A percentile compares a stretch with the other conserved stretches of the same genome.
Evolutionary conservation across 2,113 vertebrate species (phyloP).

Genomic region (Gambusia affinis): DNA sequence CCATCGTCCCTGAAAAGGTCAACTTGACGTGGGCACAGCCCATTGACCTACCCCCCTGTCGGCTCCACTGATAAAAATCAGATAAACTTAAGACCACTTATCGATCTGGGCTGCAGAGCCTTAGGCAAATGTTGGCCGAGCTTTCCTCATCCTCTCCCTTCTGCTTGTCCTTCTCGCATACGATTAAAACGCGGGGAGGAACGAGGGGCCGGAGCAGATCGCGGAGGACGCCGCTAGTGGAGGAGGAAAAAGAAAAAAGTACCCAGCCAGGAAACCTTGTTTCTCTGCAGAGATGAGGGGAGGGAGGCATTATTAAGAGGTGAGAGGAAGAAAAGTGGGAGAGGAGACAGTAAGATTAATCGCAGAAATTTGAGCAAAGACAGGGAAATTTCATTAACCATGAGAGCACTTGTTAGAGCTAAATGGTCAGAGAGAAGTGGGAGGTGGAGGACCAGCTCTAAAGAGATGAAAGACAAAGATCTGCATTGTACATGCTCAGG

Average conservation of each 20-base stretch:
- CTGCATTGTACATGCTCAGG: constrained; percentile 7
- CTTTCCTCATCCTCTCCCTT: constrained; percentile 43
- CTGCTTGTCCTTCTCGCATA: constrained; percentile 60
- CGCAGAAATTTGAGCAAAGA: constrained; percentile 74
- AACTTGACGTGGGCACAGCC: constrained; percentile 99
- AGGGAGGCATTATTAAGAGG: constrained; percentile 60
- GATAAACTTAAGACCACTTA: constrained; percentile 98
- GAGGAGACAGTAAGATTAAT: constrained; percentile 73
- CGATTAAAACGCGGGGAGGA: constrained; percentile 64
- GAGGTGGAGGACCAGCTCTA: constrained; percentile 30
- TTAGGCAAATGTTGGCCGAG: constrained; percentile 80
- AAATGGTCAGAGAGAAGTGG: constrained; percentile 69
- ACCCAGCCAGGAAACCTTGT: constrained; percentile 26
- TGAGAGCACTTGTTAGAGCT: constrained; percentile 76
- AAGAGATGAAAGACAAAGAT: constrained; percentile 27
- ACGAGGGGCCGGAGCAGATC: constrained; percentile 30
- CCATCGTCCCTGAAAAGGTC: constrained; percentile 99
- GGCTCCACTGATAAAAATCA: constrained; percentile 98
- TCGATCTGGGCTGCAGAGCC: constrained; percentile 76
- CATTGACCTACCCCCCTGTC: constrained; percentile 98
- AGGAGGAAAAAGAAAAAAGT: constrained; percentile 6
- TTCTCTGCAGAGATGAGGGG: constrained; percentile 35
- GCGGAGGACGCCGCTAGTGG: constrained; percentile 5
- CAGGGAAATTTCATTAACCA: constrained; percentile 77
- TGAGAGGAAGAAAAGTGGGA: constrained; percentile 69